phyloP scores from a whole-genome alignment of 2,888 invertebrate genomes.

The Pollenia amentaria region DNA sequence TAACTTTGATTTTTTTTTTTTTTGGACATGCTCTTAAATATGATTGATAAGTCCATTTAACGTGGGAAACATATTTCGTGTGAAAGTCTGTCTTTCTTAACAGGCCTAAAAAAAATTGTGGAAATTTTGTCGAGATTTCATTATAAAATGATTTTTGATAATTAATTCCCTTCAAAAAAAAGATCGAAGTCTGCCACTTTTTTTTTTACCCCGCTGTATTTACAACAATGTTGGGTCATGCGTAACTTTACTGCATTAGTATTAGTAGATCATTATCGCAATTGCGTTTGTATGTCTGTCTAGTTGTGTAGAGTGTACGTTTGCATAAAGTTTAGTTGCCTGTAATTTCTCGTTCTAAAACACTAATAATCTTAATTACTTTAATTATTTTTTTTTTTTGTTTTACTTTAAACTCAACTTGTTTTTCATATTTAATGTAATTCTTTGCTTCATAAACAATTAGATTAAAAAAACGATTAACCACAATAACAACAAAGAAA shows the following conservation, averaged over 20 bases:
- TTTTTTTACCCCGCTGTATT: not conserved
- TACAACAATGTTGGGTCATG: constrained; percentile 38
- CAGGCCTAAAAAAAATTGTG: no score
- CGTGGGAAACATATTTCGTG: no score
- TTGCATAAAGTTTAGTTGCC: not conserved
- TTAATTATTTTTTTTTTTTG: constrained; percentile 37
- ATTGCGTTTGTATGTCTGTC: not conserved
- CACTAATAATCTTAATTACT: constrained; percentile 63
- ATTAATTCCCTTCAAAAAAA: not conserved
- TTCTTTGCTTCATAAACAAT: constrained; percentile 46
- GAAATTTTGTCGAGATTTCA: no score
- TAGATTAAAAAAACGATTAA: constrained; percentile 5
- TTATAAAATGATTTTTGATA: no score
- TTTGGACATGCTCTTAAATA: no score
- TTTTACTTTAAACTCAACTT: constrained; percentile 27
- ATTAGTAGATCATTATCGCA: constrained; percentile 26
- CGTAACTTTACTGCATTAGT: constrained; percentile 29
- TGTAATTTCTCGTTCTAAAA: constrained; percentile 46
- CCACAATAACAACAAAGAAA: not conserved
- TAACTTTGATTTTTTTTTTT: no score
- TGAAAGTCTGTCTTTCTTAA: no score
- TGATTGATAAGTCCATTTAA: no score
- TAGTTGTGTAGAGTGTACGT: not conserved
- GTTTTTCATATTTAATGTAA: constrained; percentile 21
- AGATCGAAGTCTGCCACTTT: not conserved